phyloP scores from a whole-genome alignment of 2,888 invertebrate genomes.

The Neria commutata region DNA sequence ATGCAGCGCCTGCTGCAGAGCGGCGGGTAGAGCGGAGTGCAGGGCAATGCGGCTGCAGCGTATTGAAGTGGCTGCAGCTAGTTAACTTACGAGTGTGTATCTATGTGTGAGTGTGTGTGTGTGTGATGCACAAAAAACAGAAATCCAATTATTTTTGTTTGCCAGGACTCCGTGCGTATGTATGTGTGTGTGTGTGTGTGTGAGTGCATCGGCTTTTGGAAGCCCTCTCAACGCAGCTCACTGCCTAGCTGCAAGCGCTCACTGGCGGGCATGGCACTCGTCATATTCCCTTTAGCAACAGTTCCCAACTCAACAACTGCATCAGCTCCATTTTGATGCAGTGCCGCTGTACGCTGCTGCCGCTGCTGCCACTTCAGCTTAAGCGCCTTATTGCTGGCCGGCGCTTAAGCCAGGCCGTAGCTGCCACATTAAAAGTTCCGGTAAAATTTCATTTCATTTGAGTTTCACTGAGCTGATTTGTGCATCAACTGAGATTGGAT shows the following conservation, averaged over 20 bases:
- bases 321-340: constrained; percentile 43
- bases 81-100: background rate
- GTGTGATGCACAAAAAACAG: constrained; percentile 25
- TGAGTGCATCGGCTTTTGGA: too few species aligned
- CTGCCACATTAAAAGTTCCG: background rate
- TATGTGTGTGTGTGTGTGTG: too few species aligned
- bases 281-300: too few species aligned
- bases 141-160: constrained; percentile 54
- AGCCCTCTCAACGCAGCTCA: too few species aligned
- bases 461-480: constrained; percentile 20
- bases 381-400: constrained; percentile 9
- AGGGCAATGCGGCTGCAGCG: background rate
- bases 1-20: background rate
- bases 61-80: constrained; percentile 28
- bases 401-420: background rate
- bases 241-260: too few species aligned
- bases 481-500: background rate
- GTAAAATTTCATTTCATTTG: constrained; percentile 8
- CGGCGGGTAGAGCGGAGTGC: background rate
- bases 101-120: background rate
- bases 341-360: background rate
- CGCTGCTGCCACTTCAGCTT: constrained; percentile 9
- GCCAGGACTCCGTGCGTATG: constrained; percentile 53
- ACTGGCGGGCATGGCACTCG: too few species aligned
- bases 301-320: constrained; percentile 36